Evolutionary conservation across 2,888 invertebrate species (phyloP).

Genomic region (Cephus spinipes): DNA sequence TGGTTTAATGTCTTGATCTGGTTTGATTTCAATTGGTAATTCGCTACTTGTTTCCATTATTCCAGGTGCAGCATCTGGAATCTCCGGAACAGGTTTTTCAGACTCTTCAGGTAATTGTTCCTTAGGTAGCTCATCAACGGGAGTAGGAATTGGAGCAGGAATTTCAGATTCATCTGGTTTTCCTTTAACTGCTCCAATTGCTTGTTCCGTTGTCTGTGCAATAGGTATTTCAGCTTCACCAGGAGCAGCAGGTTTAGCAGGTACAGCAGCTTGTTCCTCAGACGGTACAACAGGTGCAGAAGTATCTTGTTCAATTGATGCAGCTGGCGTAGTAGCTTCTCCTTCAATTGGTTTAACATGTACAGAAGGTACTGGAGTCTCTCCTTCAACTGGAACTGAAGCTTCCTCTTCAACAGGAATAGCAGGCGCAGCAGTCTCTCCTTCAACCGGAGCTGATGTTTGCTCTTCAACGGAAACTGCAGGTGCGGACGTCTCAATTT

Average conservation of each 20-base stretch:
- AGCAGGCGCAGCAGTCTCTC: slow-evolving; percentile 22
- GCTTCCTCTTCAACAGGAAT: slow-evolving; percentile 17
- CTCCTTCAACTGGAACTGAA: slow-evolving; percentile 13
- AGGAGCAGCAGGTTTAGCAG: slow-evolving; percentile 4
- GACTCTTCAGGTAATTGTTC: too few relatives aligned
- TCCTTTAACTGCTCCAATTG: slow-evolving; percentile 18
- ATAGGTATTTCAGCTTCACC: slow-evolving; percentile 21
- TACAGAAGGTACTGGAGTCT: background rate
- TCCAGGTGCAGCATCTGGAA: too few relatives aligned
- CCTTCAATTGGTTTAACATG: slow-evolving; percentile 18
- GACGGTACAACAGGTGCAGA: slow-evolving; percentile 13
- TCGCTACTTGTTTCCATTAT: too few relatives aligned
- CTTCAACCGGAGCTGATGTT: slow-evolving; percentile 17
- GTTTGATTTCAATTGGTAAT: background rate
- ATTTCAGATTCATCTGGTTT: slow-evolving; percentile 16
- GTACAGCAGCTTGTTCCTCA: background rate
- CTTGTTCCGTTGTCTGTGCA: slow-evolving; percentile 15
- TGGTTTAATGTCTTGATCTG: slow-evolving; percentile 6
- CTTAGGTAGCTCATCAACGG: too few relatives aligned
- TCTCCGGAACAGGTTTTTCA: too few relatives aligned
- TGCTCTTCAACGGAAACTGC: slow-evolving; percentile 19
- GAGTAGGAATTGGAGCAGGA: background rate
- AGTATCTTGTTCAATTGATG: slow-evolving; percentile 15
- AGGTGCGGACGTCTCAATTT: background rate
- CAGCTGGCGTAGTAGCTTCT: slow-evolving; percentile 22